Conservation (phyloP, 2,797 vertebrate genomes). For the Myotis daubentonii region DNA sequence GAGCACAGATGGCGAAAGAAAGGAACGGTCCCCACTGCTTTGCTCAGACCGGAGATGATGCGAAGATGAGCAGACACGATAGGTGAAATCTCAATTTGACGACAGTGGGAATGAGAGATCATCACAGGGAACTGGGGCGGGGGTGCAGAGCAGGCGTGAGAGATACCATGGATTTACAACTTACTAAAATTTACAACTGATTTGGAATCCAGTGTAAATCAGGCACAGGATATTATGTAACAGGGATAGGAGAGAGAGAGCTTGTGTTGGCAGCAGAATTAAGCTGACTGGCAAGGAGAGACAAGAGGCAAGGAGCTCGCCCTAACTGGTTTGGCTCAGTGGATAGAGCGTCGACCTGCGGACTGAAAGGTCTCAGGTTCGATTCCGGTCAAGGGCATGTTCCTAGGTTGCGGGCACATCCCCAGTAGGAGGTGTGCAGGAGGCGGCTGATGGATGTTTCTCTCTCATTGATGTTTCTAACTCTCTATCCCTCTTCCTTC, state of each 20-base stretch:
- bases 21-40: background rate
- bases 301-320: background rate
- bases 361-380: no score
- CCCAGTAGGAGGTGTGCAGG: no score
- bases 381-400: no score
- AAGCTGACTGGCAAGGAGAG: background rate
- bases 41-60: conserved; percentile 48
- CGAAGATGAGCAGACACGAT: background rate
- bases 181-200: background rate
- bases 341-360: no score
- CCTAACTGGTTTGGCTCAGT: no score
- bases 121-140: background rate
- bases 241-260: background rate
- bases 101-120: background rate
- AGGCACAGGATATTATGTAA: background rate
- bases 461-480: no score
- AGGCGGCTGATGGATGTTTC: no score
- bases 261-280: background rate
- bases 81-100: background rate
- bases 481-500: no score
- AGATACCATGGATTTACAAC: background rate
- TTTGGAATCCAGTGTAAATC: background rate
- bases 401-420: no score
- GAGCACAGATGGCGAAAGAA: conserved; percentile 56
- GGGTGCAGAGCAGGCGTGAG: background rate